Evolutionary conservation across 2,797 vertebrate genomes (phyloP), one percentile per base, ranked within the genome.

Genomic region (Galago senegalensis): DNA sequence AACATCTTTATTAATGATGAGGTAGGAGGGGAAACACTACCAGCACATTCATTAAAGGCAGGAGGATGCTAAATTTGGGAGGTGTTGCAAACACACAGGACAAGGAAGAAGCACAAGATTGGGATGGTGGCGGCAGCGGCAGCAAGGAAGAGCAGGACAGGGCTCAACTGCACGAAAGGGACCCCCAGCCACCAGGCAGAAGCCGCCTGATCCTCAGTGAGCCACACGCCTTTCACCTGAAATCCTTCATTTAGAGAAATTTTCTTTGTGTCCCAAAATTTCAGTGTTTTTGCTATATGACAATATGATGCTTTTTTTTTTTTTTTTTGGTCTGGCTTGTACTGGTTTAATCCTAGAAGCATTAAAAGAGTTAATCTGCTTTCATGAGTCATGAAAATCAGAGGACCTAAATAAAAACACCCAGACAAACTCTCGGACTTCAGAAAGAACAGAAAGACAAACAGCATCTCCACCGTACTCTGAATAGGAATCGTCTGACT

Each of bases 1-100:
- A 70, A 67, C 73, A 85, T 94, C 84, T 96, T 95, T 86, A 98
- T 96, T 97, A 97, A 97, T 94, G 97, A 98, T 5, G 94, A 93
- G 46, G 94, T 93, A 84, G 93, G 95, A 97, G 97, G 95, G 58
- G 73, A 84, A 95, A 89, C 92, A 95, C 93, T 80, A 82, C 40
- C 82, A 93, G 76, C 79, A 87, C 46, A 17, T 95, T 98, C 92
- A 96, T 91, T 95, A 96, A 94, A 85, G 81, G 93, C 31, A 43
- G 84, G 87, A 90, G 95, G 91, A 81, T 93, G 80, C 91, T 93
- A 97, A 97, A 97, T 75, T 75, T 3, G 70, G 82, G 83, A 96
- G 87, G 93, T 92, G 81, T 6, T 60, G 90, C 67, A 82, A 95
- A 94, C 91, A 82, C 72, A 31, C 25, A 97, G 96, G 93, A 94